Evolutionary conservation across 2,113 vertebrate genomes (phyloP), one percentile per base, ranked within the genome.

Genomic region (Tor tambroides): DNA sequence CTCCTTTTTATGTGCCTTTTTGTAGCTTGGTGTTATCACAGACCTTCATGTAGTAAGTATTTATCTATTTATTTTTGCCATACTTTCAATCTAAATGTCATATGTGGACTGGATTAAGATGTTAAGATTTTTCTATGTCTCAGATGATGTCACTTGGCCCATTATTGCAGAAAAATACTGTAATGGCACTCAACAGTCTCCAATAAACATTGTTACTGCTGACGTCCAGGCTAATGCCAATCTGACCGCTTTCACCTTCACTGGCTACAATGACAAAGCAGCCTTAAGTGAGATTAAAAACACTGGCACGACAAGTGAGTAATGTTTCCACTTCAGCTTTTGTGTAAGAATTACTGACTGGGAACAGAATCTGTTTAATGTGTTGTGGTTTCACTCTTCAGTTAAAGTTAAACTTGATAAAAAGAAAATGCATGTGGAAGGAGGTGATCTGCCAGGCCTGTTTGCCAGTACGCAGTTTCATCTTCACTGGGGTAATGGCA

Each of bases 401-500:
- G 94, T 93, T 28, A 83, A 91, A 83, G 85, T 86, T 61, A 7
- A 0, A 0, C 21, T 94, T 72, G 19, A 85, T 72, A 67, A 71
- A 0, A 12, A 78, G 15, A 32, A 41, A 65, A 89, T 93, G 63
- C 88, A 91, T 15, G 80, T 94, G 63, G 89, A 89, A 12, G 93
- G 93, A 35, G 93, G 92, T 15, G 94, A 93, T 32, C 94, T 96
- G 2, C 76, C 85, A 4, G 90, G 23, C 1, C 30, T 2, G 0
- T 96, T 95, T 72, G 85, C 84, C 5, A 79, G 91, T 2, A 1
- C 82, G 2, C 88, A 95, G 82, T 91, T 96, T 74, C 94, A 95
- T 85, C 80, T 96, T 63, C 95, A 96, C 88, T 95, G 95, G 95
- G 95, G 94, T 2, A 82, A 92, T 0, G 67, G 28, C 0, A 46